Conservation (phyloP, 1,140 invertebrate species). For the Asbolus verrucosus region DNA sequence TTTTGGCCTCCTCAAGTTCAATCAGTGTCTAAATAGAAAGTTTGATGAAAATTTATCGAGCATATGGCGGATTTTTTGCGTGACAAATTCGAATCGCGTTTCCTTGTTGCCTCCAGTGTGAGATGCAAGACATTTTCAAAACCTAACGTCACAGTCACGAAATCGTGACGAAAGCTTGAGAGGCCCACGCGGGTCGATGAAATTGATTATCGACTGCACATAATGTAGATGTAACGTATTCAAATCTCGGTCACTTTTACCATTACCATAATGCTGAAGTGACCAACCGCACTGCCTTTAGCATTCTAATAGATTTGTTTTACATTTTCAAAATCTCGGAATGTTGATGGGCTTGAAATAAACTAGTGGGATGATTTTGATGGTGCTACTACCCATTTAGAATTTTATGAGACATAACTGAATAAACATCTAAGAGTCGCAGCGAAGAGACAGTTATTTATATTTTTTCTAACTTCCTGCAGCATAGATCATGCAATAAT, state of each 20-base stretch:
- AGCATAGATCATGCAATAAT: no score
- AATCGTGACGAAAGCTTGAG: conserved; percentile 10
- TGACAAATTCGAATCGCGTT: neutral
- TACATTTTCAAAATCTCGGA: neutral
- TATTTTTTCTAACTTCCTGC: no score
- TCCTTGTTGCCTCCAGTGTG: neutral
- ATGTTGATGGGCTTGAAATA: neutral
- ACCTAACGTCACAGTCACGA: conserved; percentile 10
- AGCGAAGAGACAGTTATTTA: no score
- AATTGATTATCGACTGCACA: conserved; percentile 10
- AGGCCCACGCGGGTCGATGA: conserved; percentile 9
- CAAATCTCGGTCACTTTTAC: conserved; percentile 7
- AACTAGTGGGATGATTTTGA: neutral
- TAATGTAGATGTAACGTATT: conserved; percentile 11
- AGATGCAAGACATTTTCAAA: conserved; percentile 10
- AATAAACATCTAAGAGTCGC: neutral
- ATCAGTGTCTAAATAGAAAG: conserved; percentile 7
- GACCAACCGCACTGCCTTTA: neutral
- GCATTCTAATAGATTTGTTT: neutral
- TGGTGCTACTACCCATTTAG: neutral
- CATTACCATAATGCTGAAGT: neutral
- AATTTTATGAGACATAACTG: neutral
- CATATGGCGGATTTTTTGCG: conserved; percentile 2
- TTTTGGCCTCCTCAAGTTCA: neutral
- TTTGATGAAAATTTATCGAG: neutral